Evolutionary conservation across 2,797 vertebrate species (phyloP).

Genomic region (Schizopygopsis malacanthus): DNA sequence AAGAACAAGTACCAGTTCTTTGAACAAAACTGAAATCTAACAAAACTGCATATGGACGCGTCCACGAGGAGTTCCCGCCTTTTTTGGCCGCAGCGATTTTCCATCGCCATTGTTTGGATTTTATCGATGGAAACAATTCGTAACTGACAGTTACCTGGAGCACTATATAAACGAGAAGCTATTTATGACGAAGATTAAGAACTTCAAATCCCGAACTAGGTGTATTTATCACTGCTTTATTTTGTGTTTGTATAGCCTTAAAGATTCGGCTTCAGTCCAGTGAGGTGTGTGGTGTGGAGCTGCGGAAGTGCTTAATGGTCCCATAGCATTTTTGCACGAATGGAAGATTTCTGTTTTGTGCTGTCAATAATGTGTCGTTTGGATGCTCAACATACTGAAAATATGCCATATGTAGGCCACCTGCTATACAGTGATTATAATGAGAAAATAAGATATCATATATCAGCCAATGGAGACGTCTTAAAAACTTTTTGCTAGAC

Average conservation of each 20-base stretch:
- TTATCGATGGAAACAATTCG: conserved; percentile 82
- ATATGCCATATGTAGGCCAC: conserved; percentile 82
- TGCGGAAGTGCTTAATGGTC: conserved; percentile 91
- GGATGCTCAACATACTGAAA: conserved; percentile 85
- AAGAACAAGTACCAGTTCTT: conserved; percentile 79
- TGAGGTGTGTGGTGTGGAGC: conserved; percentile 85
- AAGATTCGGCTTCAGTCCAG: conserved; percentile 84
- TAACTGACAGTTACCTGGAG: conserved; percentile 77
- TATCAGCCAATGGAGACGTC: conserved; percentile 78
- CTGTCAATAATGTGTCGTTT: conserved; percentile 84
- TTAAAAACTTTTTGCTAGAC: conserved; percentile 76
- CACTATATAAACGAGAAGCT: conserved; percentile 66
- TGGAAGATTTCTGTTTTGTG: conserved; percentile 82
- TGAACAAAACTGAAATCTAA: conserved; percentile 82
- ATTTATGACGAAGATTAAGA: conserved; percentile 70
- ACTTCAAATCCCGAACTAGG: conserved; percentile 72
- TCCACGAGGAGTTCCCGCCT: conserved; percentile 86
- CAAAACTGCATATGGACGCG: conserved; percentile 87
- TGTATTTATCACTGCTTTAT: conserved; percentile 85
- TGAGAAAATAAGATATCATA: conserved; percentile 78
- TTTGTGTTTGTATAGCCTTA: conserved; percentile 97
- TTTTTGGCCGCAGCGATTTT: conserved; percentile 84
- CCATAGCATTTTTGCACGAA: conserved; percentile 95
- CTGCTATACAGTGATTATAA: conserved; percentile 79
- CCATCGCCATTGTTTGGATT: conserved; percentile 78